Conservation (phyloP, 2,797 vertebrate genomes). For the Spea hammondii region DNA sequence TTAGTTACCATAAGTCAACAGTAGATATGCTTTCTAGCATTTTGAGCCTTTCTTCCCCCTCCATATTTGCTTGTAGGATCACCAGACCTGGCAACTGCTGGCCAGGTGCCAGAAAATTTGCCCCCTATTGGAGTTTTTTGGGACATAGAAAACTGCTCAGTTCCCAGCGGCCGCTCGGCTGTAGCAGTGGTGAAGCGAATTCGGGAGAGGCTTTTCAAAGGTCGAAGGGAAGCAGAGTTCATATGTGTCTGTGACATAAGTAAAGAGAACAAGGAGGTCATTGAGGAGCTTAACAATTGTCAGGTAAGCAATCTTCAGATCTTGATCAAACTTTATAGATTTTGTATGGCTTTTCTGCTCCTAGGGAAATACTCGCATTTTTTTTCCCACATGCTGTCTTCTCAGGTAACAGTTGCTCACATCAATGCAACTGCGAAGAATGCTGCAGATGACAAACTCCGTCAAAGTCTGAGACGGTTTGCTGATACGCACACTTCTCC, state of each 20-base stretch:
- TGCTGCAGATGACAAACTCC: conserved; percentile 95
- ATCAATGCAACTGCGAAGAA: conserved; percentile 98
- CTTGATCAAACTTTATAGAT: not conserved
- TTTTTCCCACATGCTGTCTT: not conserved
- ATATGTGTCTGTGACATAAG: conserved; percentile 98
- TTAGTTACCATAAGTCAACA: too few species aligned
- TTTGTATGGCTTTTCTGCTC: not conserved
- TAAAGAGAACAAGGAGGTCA: conserved; percentile 96
- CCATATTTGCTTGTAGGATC: conserved; percentile 69
- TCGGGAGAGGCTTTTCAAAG: conserved; percentile 89
- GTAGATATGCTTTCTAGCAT: too few species aligned
- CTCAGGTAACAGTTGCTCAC: conserved; percentile 94
- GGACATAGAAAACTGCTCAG: conserved; percentile 98
- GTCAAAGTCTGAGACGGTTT: conserved; percentile 92
- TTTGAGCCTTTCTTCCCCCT: not conserved
- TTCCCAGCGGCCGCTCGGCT: conserved; percentile 91
- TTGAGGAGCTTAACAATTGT: conserved; percentile 98
- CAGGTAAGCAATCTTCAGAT: conserved; percentile 74
- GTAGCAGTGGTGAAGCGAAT: conserved; percentile 88
- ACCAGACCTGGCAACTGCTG: conserved; percentile 71
- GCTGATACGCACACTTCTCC: conserved; percentile 94
- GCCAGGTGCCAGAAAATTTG: conserved; percentile 82
- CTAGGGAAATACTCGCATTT: too few species aligned
- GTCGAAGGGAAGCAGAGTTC: conserved; percentile 96
- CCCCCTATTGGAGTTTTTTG: conserved; percentile 97